Evolutionary conservation across 1,140 invertebrate genomes (phyloP), one percentile per base, ranked within the genome.

Genomic region (Bombus huntii): DNA sequence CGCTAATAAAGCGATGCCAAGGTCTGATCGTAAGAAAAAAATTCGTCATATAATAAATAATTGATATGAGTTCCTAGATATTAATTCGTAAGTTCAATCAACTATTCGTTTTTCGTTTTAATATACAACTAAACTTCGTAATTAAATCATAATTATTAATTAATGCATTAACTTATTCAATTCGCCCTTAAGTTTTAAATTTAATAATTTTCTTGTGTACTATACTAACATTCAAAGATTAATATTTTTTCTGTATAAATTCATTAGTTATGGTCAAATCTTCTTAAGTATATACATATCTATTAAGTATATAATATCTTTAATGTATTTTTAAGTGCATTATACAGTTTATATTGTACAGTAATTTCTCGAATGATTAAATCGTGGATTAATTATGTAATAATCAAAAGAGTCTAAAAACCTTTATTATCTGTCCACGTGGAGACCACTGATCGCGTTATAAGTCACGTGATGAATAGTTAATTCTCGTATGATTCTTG

Each of bases 341-440:
- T 53, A 53, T 53, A 53, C 47, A 53, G 18, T 53, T 53, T 53
- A 22, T 53, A 53, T 22, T 53, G 47, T 53, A n/a, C 28, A 42
- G 28, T 9, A 31, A 68, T 47, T 62, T 39, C 37, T 85, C 2
- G 18, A 13, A 34, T 9, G 25, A 65, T 59, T 39, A 47, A 47
- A 66, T 39, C 28, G 31, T 2, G 62, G 4, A 18, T 53, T 76
- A 83, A 83, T 75, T 76, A 34, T 59, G 80, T 80, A 85, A 80
- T 39, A 59, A 71, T 65, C 18, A 71, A 59, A 71, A 65, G 37
- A 73, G 53, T 65, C 72, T 85, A 44, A 80, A 71, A 80, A 72
- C 83, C 47, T 80, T 85, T 65, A 28, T 25, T 83, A 76, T 85
- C 77, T 80, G 83, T 85, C 42, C 83, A 85, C 83, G 83, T 85